Evolutionary conservation across 53 echinoderm and acorn worm species (phyloP).

Genomic region (Stichopus horrens): DNA sequence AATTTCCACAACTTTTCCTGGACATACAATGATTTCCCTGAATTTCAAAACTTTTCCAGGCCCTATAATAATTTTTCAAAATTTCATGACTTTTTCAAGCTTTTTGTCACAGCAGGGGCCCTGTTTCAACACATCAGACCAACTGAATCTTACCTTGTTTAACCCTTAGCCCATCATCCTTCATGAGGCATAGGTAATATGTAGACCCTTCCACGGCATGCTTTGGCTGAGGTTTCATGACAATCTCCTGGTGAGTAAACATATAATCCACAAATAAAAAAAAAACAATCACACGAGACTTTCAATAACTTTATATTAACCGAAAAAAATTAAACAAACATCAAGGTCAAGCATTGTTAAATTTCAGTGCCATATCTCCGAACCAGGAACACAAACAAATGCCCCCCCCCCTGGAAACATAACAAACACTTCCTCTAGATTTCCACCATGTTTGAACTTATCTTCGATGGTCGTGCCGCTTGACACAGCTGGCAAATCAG

Average conservation of each 20-base stretch:
- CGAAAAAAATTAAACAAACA: not conserved
- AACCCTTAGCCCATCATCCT: slow-evolving; percentile 81
- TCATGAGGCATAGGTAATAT: slow-evolving; percentile 87
- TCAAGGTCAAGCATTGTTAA: not conserved
- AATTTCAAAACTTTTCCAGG: no score
- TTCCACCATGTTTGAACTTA: no score
- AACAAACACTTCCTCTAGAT: not conserved
- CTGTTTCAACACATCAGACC: not conserved
- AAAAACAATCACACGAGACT: not conserved
- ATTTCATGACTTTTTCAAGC: no score
- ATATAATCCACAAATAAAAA: not conserved
- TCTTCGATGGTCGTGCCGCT: no score
- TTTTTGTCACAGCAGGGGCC: not conserved
- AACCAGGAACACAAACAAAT: no score
- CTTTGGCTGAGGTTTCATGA: slow-evolving; percentile 91
- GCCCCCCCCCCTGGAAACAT: not conserved
- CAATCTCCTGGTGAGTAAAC: slow-evolving; percentile 68
- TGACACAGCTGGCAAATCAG: no score
- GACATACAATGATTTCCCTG: no score
- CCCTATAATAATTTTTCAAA: no score
- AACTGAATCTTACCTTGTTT: slow-evolving; percentile 70
- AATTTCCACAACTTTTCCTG: no score
- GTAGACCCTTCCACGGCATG: slow-evolving; percentile 76
- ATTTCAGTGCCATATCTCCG: no score
- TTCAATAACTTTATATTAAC: not conserved